Percentiles rank a stretch among this genome's conserved stretches.
Evolutionary conservation across 2,888 invertebrate species (phyloP).

Genomic region (Tanytarsus gracilentus): DNA sequence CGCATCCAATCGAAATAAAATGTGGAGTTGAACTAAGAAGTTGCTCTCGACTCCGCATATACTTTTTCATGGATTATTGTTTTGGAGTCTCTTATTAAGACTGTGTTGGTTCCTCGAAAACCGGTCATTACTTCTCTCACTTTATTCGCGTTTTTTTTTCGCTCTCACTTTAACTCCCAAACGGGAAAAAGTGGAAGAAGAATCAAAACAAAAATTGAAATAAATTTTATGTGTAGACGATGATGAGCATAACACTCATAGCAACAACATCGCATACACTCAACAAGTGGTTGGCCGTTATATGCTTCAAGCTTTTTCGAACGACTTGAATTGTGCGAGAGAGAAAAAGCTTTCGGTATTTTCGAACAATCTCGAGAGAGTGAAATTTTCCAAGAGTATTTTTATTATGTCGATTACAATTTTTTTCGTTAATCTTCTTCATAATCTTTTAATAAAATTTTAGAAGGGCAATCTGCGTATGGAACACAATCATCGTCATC

Average conservation of each 20-base stretch:
- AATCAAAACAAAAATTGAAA: background rate
- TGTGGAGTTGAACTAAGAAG: conserved; percentile 1
- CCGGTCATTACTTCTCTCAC: conserved; percentile 3
- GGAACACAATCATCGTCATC: background rate
- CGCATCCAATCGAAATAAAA: conserved; percentile 7
- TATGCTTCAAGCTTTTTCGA: background rate
- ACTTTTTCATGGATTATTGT: conserved; percentile 7
- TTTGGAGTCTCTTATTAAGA: conserved; percentile 1
- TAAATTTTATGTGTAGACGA: background rate
- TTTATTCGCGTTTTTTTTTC: background rate
- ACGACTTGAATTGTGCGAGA: background rate
- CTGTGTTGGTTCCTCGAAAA: conserved; percentile 12
- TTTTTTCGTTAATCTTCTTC: background rate
- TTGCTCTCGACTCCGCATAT: background rate
- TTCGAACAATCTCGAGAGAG: background rate
- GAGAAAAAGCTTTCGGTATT: background rate
- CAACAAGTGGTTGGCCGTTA: background rate
- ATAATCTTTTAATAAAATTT: background rate
- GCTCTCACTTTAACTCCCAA: background rate
- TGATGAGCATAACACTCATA: background rate
- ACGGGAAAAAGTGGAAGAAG: background rate
- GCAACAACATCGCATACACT: background rate
- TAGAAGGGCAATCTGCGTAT: background rate
- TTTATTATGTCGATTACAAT: background rate
- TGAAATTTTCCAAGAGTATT: background rate